Evolutionary conservation across 2,888 invertebrate species (phyloP).

Genomic region (Cantharis rufa): DNA sequence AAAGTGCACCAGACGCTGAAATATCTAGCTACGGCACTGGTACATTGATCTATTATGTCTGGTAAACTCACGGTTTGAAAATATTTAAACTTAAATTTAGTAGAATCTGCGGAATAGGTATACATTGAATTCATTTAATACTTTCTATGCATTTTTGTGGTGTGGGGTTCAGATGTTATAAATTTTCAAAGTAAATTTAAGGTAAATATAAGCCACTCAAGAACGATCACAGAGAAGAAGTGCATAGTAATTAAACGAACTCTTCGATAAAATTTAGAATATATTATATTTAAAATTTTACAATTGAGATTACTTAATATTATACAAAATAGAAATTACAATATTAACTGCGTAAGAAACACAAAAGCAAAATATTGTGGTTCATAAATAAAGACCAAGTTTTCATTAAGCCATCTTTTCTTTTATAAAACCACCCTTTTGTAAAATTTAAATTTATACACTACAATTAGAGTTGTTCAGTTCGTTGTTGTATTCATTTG

Average conservation of each 20-base stretch:
- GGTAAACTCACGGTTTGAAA: background rate
- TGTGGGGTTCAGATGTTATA: background rate
- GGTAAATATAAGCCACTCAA: background rate
- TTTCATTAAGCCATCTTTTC: slow-evolving; percentile 19
- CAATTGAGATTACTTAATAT: background rate
- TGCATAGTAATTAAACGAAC: background rate
- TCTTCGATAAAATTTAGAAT: background rate
- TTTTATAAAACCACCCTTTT: slow-evolving; percentile 36
- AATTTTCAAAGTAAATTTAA: background rate
- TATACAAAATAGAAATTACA: background rate
- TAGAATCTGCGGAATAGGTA: no score
- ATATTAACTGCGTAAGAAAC: slow-evolving; percentile 7
- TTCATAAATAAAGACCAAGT: slow-evolving; percentile 15
- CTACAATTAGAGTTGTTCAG: slow-evolving; percentile 22
- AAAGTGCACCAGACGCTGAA: no score
- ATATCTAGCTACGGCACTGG: no score
- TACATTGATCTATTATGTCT: no score
- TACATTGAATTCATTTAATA: no score
- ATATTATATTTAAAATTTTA: background rate
- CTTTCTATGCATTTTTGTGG: background rate
- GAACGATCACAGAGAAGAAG: background rate
- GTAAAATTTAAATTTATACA: slow-evolving; percentile 37
- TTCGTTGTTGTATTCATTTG: slow-evolving; percentile 11
- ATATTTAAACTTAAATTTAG: background rate
- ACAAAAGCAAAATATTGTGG: slow-evolving; percentile 10